Percentiles rank a stretch among this genome's conserved stretches.
phyloP scores from a whole-genome alignment of 1,140 invertebrate genomes.

The Anoplolepis gracilipes region DNA sequence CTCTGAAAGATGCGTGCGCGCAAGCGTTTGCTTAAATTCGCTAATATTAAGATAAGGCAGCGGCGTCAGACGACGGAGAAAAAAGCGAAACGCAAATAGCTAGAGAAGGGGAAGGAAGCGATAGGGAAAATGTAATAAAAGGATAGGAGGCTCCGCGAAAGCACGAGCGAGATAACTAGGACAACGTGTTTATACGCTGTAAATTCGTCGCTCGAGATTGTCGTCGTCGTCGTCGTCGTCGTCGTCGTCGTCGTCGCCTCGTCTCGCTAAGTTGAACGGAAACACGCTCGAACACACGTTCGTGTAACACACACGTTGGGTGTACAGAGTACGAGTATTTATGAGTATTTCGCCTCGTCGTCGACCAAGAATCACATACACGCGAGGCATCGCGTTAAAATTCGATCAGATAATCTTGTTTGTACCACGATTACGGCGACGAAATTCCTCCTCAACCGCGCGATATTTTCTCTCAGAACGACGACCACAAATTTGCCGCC shows the following conservation, averaged over 20 bases:
- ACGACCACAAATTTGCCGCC: conserved; percentile 33
- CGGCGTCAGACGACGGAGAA: conserved; percentile 18
- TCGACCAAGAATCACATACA: conserved; percentile 62
- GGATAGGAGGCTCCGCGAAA: conserved; percentile 29
- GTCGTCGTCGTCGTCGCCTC: conserved; percentile 16
- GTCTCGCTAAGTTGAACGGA: conserved; percentile 47
- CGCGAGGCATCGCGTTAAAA: conserved; percentile 82
- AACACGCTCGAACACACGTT: conserved; percentile 26
- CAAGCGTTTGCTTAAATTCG: conserved; percentile 40
- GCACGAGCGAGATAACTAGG: conserved; percentile 70
- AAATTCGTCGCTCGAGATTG: conserved; percentile 74
- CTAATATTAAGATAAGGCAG: conserved; percentile 48
- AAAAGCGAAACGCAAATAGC: conserved; percentile 35
- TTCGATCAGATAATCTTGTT: conserved; percentile 85
- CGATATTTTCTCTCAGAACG: conserved; percentile 19
- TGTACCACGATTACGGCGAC: conserved; percentile 79
- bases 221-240: conserved; percentile 24
- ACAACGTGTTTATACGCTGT: conserved; percentile 76
- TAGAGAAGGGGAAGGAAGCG: background rate
- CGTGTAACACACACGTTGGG: background rate
- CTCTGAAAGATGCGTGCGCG: background rate
- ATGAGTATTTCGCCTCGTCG: conserved; percentile 36
- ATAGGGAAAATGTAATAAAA: conserved; percentile 48
- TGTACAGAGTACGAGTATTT: conserved; percentile 34
- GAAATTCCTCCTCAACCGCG: conserved; percentile 71